phyloP scores from a whole-genome alignment of 2,888 invertebrate species.

The Heliothis peltigera region DNA sequence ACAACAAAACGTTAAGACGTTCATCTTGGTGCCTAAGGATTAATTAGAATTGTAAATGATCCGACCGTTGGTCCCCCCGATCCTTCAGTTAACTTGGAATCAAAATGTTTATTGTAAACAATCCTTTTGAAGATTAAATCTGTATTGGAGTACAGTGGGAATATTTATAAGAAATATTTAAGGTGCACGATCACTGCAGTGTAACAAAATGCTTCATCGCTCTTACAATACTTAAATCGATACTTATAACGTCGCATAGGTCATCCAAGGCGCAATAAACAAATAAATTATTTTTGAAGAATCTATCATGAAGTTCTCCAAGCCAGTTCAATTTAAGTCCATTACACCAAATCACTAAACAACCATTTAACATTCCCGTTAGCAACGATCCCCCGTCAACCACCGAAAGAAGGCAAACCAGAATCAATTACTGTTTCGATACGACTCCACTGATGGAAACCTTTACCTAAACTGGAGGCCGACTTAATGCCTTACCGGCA shows the following conservation, averaged over 20 bases:
- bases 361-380: not conserved
- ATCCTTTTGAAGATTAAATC: conserved; percentile 87
- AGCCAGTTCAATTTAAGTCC: too few species aligned
- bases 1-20: conserved; percentile 75
- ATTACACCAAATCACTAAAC: not conserved
- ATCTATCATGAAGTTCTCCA: too few species aligned
- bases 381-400: not conserved
- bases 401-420: not conserved
- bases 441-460: conserved; percentile 42
- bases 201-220: conserved; percentile 43
- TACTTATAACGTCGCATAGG: too few species aligned
- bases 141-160: conserved; percentile 79
- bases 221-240: not conserved
- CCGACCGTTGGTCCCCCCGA: conserved; percentile 75
- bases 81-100: conserved; percentile 85
- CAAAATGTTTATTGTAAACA: conserved; percentile 88
- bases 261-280: too few species aligned
- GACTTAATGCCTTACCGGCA: conserved; percentile 69
- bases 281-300: too few species aligned
- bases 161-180: conserved; percentile 84
- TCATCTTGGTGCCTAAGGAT: conserved; percentile 82
- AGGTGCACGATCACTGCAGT: conserved; percentile 42
- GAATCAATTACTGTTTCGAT: not conserved
- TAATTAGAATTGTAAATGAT: conserved; percentile 88
- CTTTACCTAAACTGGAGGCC: conserved; percentile 59